phyloP scores from a whole-genome alignment of 2,888 invertebrate genomes.

The Automeris io region DNA sequence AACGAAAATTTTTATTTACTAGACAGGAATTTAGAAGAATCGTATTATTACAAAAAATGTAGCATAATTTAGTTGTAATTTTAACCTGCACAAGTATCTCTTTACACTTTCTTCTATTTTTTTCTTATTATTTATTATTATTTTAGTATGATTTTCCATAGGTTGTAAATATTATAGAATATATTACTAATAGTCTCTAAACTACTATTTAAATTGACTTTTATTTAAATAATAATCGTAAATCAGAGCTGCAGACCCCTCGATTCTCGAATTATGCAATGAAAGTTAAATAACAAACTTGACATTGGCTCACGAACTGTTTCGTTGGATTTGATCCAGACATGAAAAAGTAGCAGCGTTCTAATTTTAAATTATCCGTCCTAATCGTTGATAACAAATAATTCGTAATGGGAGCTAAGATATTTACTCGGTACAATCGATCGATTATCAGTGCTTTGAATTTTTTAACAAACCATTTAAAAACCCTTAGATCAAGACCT shows the following conservation, averaged over 20 bases:
- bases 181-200: too few species aligned
- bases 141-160: too few species aligned
- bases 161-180: too few species aligned
- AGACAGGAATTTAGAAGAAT: too few species aligned
- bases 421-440: constrained; percentile 21
- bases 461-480: constrained; percentile 6
- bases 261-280: constrained; percentile 24
- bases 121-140: too few species aligned
- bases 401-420: constrained; percentile 15
- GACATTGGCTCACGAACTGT: constrained; percentile 46
- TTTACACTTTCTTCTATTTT: too few species aligned
- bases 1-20: too few species aligned
- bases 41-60: too few species aligned
- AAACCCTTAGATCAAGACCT: background rate
- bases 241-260: background rate
- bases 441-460: constrained; percentile 23
- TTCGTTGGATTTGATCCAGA: constrained; percentile 53
- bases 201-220: too few species aligned
- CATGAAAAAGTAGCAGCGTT: constrained; percentile 40
- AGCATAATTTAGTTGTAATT: too few species aligned
- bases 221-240: background rate
- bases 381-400: constrained; percentile 19
- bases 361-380: constrained; percentile 44
- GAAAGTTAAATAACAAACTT: constrained; percentile 57
- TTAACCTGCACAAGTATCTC: too few species aligned